Evolutionary conservation across 2,113 vertebrate genomes (phyloP), one percentile per base, ranked within the genome.

Genomic region (Erythrocercus mccallii): DNA sequence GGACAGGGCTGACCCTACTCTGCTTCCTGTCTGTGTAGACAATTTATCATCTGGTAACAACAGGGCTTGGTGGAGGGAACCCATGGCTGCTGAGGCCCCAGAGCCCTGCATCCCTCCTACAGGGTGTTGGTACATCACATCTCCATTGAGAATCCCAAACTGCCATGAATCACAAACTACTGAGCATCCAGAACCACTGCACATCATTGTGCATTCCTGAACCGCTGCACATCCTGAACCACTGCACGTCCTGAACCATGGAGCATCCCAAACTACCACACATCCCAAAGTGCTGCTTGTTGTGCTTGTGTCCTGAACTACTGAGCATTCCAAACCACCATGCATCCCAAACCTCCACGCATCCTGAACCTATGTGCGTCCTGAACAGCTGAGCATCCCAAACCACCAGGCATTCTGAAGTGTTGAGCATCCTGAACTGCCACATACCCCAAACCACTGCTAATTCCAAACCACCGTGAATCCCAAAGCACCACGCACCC

Each of bases 1-100:
- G 83, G 47, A 42, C 37, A 25, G 31, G n/a, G n/a, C 79, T 68
- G 57, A 22, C 23, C 30, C 51, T 56, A 37, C 40, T 54, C 80
- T 48, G n/a, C 74, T 37, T 85, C 40, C 88, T 51, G 78, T 18
- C 12, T 1, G 5, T 19, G 58, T 11, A 42, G 35, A n/a, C 12
- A 45, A 18, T 73, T 64, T 54, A 28, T 47, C 15, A 19, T 64
- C 33, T 54, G 28, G 11, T 12, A 28, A 37, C 13, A 62, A 20
- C 2, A 6, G 56, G 54, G 30, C 7, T 81, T 0, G 0, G 10
- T 7, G 9, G 22, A 11, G 70, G 30, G 5, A 56, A 19, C 5
- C 12, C 0, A 0, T 5, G 3, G 50, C 28, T n/a, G 44, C 78
- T 0, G 2, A 77, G 44, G 33, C 15, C 37, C 18, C 1, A 0